Evolutionary conservation across 2,113 vertebrate species (phyloP).

Genomic region (Sakesphorus luctuosus): DNA sequence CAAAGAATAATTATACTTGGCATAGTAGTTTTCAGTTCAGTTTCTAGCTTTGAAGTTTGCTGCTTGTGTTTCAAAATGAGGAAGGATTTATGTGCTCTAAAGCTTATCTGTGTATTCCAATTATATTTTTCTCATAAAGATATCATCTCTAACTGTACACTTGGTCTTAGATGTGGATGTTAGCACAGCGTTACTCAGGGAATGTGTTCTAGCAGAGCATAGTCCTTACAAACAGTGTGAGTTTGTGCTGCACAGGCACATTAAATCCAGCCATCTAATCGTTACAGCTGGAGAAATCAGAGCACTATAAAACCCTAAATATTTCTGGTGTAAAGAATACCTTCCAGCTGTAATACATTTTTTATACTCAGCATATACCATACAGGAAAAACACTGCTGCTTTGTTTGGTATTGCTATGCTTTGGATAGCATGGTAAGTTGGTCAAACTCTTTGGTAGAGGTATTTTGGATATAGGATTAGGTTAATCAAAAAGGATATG

Average conservation of each 20-base stretch:
- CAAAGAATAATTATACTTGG: not conserved
- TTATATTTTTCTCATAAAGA: not conserved
- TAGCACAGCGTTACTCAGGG: not conserved
- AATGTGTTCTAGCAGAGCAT: not conserved
- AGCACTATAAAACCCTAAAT: not conserved
- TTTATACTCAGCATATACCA: not conserved
- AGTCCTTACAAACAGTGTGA: not conserved
- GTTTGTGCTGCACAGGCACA: not conserved
- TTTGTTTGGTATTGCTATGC: fast-evolving
- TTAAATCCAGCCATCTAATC: not conserved
- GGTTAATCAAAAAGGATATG: not conserved
- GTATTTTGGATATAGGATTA: not conserved
- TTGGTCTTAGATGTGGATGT: not conserved
- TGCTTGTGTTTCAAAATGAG: not conserved
- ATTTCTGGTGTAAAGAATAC: not conserved
- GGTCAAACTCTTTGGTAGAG: not conserved
- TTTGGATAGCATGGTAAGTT: not conserved
- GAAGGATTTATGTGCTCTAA: not conserved
- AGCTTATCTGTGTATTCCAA: not conserved
- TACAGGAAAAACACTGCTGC: not conserved
- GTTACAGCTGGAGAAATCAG: not conserved
- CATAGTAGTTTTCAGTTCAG: not conserved
- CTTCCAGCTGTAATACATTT: not conserved
- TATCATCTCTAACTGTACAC: not conserved
- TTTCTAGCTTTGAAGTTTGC: not conserved